Percentiles rank a stretch among this genome's conserved stretches.
Evolutionary conservation across 2,888 invertebrate genomes (phyloP).

Genomic region (Chrysodeixis includens): DNA sequence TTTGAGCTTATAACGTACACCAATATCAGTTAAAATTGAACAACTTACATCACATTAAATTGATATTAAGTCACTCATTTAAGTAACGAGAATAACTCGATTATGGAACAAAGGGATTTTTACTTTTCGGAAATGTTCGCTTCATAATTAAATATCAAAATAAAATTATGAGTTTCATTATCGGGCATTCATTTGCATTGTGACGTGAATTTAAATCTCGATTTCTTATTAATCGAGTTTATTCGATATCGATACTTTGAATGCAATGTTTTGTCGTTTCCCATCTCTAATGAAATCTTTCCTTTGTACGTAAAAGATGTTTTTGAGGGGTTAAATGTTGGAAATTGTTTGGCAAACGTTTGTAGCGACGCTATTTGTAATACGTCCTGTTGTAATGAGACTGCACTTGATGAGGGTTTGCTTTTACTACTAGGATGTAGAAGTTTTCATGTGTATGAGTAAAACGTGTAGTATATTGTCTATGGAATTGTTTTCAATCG

Average conservation of each 20-base stretch:
- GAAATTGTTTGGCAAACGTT: conserved; percentile 54
- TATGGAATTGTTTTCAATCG: neutral
- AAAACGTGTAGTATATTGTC: neutral
- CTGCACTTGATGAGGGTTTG: conserved; percentile 19
- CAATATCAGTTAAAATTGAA: neutral
- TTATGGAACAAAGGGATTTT: conserved; percentile 6
- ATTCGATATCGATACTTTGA: conserved; percentile 14
- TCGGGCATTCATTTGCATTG: conserved; percentile 3
- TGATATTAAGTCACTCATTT: neutral
- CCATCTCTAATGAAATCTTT: conserved; percentile 40
- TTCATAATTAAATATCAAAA: conserved; percentile 35
- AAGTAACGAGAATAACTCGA: neutral
- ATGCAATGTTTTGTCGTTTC: conserved; percentile 11
- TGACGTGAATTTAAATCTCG: conserved; percentile 8
- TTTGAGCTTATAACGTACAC: neutral
- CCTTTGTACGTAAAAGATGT: conserved; percentile 44
- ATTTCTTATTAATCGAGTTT: conserved; percentile 11
- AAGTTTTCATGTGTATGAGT: neutral
- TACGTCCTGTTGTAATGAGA: conserved; percentile 16
- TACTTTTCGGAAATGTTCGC: neutral
- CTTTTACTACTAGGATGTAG: conserved; percentile 13
- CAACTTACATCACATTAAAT: neutral
- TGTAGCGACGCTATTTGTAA: conserved; percentile 28
- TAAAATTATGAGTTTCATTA: conserved; percentile 28
- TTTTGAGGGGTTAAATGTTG: conserved; percentile 55